A percentile compares a stretch with the other conserved stretches of the same genome.
Conservation (phyloP, 2,888 invertebrate genomes). For the Mamestra brassicae region DNA sequence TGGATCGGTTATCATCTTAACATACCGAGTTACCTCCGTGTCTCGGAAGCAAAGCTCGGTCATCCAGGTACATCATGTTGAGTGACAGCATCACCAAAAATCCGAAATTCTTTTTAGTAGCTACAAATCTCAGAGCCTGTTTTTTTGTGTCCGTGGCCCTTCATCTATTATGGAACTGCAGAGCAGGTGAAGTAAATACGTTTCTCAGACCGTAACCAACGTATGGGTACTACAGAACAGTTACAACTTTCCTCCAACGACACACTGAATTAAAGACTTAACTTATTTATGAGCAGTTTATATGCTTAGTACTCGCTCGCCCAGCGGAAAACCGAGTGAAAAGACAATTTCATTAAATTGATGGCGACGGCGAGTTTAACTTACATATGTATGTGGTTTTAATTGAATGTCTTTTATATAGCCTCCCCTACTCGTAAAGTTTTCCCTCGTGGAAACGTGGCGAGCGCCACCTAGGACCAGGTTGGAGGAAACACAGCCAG, state of each 20-base stretch:
- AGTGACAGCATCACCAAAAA: no score
- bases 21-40: no score
- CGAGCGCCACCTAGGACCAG: constrained; percentile 28
- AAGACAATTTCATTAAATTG: constrained; percentile 56
- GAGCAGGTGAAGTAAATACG: background rate
- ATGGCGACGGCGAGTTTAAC: constrained; percentile 54
- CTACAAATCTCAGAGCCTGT: no score
- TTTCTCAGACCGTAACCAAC: background rate
- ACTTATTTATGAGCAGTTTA: constrained; percentile 50
- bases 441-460: constrained; percentile 12
- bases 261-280: constrained; percentile 22
- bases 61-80: no score
- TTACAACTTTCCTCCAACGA: constrained; percentile 8
- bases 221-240: background rate
- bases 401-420: constrained; percentile 63
- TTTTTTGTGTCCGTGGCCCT: background rate
- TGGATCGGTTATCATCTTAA: no score
- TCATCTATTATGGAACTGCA: background rate
- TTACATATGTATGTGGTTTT: constrained; percentile 64
- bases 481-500: background rate
- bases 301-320: constrained; percentile 38
- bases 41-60: no score
- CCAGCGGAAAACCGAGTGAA: constrained; percentile 41
- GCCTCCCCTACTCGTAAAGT: constrained; percentile 51
- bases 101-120: no score